Conservation (phyloP, 92 coral and sea anemone species). For the Paragorgia papillata region DNA sequence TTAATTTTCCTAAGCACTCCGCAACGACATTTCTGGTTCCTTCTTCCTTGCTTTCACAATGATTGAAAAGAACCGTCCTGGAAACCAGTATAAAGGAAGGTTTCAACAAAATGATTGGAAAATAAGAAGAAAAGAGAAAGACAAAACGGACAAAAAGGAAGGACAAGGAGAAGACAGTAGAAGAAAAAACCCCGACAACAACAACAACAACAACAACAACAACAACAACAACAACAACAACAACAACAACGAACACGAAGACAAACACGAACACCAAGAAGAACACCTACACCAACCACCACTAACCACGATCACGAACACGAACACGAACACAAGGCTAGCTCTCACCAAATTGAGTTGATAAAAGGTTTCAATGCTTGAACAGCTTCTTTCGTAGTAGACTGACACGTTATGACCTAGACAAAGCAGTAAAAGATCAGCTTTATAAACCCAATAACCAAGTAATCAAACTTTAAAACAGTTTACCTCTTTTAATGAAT, state of each 20-base stretch:
- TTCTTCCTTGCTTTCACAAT: conserved; percentile 98
- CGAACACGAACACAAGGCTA: not conserved
- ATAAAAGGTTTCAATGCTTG: conserved; percentile 91
- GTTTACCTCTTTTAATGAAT: conserved; percentile 90
- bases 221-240: too few species aligned
- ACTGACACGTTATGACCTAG: conserved; percentile 93
- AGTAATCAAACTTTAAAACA: not conserved
- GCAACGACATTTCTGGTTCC: conserved; percentile 98
- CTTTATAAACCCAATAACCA: too few species aligned
- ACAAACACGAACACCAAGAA: too few species aligned
- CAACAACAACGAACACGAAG: too few species aligned
- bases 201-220: too few species aligned
- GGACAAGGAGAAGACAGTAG: not conserved
- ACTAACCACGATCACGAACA: not conserved
- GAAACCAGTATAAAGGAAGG: not conserved
- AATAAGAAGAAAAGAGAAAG: not conserved
- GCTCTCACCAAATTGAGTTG: conserved; percentile 86
- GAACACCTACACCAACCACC: too few species aligned
- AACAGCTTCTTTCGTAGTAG: conserved; percentile 75
- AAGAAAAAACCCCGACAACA: not conserved
- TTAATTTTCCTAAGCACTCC: conserved; percentile 95
- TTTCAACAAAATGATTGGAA: not conserved
- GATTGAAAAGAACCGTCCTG: conserved; percentile 93
- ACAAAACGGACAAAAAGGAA: not conserved
- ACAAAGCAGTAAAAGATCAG: not conserved